Base-by-base conservation (phyloP, 2,113 vertebrate species). In the Psilopsiagon aymara region DNA sequence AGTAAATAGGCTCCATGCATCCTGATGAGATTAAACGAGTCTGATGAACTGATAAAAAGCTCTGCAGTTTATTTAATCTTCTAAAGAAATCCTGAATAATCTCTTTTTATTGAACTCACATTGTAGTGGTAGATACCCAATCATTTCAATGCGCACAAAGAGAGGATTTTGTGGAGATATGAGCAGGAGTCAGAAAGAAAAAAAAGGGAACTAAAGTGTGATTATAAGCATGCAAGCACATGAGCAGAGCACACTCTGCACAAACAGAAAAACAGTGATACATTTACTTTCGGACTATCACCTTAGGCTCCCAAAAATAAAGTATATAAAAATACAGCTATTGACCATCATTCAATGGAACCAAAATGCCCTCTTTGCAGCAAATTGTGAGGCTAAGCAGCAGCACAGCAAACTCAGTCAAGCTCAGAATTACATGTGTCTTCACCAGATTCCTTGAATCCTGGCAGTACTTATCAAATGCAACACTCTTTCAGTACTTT, bases 11-110 rank as follows among this genome's bases (percentile, higher is more conserved):
- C 23, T 75, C 70, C 35, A 68, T 47, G 68, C 69, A 95, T 73
- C 5, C 1, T 75, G 78, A 94, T 70, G 87, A 94, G 88, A 96
- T 92, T 74, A 94, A 88, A 88, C 29, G 60, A 88, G 74, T 59
- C 68, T 85, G 74, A 91, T 67, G 82, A 91, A 87, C 37, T 74
- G 67, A 85, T 88, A 53, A 29, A 20, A 62, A 79, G 63, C 82
- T 79, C 74, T 67, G 62, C 37, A 57, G 62, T 64, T 87, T 69
- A 13, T 44, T 96, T 80, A 86, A 63, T 74, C 27, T 66, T 88
- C 88, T 84, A 73, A 92, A 78, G 43, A 49, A 91, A 60, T 4
- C 70, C 17, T 25, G 20, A 91, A 92, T 39, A 92, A 67, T 70
- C 20, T 91, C 47, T 90, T 74, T 81, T 49, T 71, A 68, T n/a